Base-by-base conservation (phyloP, 2,797 vertebrate genomes). In the Trachurus trachurus region DNA sequence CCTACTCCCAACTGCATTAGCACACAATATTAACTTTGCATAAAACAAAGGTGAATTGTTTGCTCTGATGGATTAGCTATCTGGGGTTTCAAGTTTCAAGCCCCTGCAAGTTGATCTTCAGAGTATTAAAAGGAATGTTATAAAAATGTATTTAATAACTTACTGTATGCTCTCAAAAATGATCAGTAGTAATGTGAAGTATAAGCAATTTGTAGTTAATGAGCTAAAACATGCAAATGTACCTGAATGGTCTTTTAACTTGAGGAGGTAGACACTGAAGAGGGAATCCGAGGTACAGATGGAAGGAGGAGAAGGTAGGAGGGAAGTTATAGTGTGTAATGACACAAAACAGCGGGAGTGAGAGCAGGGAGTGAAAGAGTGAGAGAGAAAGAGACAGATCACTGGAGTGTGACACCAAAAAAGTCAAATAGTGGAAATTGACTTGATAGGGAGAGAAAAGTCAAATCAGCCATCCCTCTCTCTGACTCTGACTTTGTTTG, bases 401-500 rank as follows among this genome's bases (percentile, higher is more conserved):
- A 47, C 57, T n/a, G 16, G 12, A 70, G 44, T 49, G 39, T 13
- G 26, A 70, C 42, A 54, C 31, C 26, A 45, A 31, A 53, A 52
- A 39, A 62, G 42, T 34, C 13, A 65, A 58, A 69, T 59, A 11
- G 17, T 49, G 50, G 17, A 80, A 73, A 67, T n/a, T 39, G 72
- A 72, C 67, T n/a, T 57, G 8, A 50, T n/a, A 21, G 9, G 49
- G 26, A 54, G n/a, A n/a, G 13, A 81, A 66, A 61, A 58, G 61
- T 76, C 54, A 45, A 73, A 79, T 69, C 59, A 74, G 61, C 63
- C 44, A 11, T 42, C 56, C 12, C 56, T 68, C 45, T 73, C 44
- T 59, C 54, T 84, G 65, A 61, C 71, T 87, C 78, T 79, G 77
- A 80, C 69, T 62, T 81, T 54, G 78, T 83, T 86, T 88, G 76